These are phyloP conservation scores for Opisthocomus hoazin DNA, from an alignment of 2,113 vertebrate species.

Conservation along the genomic window DNA sequence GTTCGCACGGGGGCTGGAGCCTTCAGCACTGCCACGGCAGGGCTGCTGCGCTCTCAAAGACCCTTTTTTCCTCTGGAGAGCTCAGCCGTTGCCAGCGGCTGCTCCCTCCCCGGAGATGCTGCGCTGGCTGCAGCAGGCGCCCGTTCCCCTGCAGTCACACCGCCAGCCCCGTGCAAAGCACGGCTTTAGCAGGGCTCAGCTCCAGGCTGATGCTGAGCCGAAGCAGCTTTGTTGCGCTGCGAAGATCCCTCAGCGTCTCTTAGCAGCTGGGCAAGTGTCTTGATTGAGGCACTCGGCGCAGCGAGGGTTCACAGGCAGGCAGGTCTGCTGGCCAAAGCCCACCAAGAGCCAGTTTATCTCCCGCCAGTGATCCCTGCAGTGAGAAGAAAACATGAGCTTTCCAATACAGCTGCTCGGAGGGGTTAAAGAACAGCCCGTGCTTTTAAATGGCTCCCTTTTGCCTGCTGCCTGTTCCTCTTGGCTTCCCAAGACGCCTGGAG, in stretches of 20 bases:
- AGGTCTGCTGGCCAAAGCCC: conserved; percentile 95
- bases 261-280: conserved; percentile 83
- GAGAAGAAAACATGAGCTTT: background rate
- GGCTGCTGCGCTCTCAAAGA: background rate
- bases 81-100: background rate
- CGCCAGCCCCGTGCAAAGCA: background rate
- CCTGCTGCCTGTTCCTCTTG: background rate
- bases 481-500: background rate
- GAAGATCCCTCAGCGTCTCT: background rate
- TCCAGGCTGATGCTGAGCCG: background rate
- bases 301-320: conserved; percentile 82
- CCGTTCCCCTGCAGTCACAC: background rate
- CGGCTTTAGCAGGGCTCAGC: background rate
- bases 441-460: background rate
- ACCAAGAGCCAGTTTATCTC: conserved; percentile 94
- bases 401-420: background rate
- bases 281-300: conserved; percentile 87
- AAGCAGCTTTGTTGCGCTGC: background rate
- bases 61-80: background rate
- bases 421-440: background rate
- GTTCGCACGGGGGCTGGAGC: background rate
- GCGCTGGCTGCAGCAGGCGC: background rate
- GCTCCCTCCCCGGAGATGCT: background rate
- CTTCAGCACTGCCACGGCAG: background rate
- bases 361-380: conserved; percentile 86